Evolutionary conservation across 2,113 vertebrate genomes (phyloP).

Genomic region (Mellivora capensis): DNA sequence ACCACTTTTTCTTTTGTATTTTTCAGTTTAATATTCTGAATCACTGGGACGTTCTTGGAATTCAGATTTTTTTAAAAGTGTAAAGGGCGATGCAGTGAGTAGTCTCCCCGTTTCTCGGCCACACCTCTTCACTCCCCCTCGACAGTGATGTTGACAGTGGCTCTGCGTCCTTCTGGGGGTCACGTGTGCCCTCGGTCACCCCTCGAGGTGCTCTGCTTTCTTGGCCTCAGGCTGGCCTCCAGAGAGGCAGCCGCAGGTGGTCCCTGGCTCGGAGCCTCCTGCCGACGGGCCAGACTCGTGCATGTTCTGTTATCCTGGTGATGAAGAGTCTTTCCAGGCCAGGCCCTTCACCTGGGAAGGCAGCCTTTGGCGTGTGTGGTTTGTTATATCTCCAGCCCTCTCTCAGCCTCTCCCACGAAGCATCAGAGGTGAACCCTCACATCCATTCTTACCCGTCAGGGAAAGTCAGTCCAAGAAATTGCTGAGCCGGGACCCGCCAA

Average conservation of each 20-base stretch:
- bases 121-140: neutral
- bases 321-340: neutral
- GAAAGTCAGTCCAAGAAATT: neutral
- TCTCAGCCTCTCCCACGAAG: neutral
- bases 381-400: neutral
- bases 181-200: neutral
- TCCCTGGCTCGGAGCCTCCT: neutral
- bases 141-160: neutral
- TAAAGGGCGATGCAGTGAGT: neutral
- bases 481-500: neutral
- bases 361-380: neutral
- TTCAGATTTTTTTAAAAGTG: neutral
- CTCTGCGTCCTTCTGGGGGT: neutral
- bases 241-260: neutral
- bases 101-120: neutral
- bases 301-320: rapidly evolving
- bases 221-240: neutral
- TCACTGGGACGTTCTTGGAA: neutral
- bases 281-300: neutral
- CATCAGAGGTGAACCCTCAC: neutral
- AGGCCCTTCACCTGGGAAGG: neutral
- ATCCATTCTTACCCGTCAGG: neutral
- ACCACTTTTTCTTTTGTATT: neutral
- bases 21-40: neutral
- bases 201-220: neutral